A percentile compares a stretch with the other conserved stretches of the same genome.
These are phyloP conservation scores for Chaetogeoica ovagalla DNA, from an alignment of 2,888 invertebrate species.

Conservation along the genomic window DNA sequence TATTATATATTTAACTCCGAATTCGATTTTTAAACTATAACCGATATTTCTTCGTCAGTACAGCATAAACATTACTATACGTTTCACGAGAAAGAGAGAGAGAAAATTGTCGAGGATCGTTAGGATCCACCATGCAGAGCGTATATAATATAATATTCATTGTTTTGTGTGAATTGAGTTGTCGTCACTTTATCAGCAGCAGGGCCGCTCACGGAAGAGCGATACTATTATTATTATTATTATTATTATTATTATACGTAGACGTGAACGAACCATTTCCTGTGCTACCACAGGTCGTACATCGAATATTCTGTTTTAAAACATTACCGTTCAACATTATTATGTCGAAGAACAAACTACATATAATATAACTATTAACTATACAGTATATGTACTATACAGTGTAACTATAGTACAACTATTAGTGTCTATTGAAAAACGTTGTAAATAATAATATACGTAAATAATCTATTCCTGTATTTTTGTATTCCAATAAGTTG, in stretches of 20 bases:
- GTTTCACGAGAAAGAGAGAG: not conserved
- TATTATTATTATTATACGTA: not conserved
- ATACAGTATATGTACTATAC: too few relatives aligned
- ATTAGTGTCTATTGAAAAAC: too few relatives aligned
- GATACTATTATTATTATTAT: constrained; percentile 38
- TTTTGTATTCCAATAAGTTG: too few relatives aligned
- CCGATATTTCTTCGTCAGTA: too few relatives aligned
- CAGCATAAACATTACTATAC: not conserved
- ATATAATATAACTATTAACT: too few relatives aligned
- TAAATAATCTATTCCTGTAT: too few relatives aligned
- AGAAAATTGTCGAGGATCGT: constrained; percentile 1
- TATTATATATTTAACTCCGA: too few relatives aligned
- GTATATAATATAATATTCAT: constrained; percentile 11
- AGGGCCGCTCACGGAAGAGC: constrained; percentile 29
- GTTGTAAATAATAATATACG: too few relatives aligned
- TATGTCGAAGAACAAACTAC: constrained; percentile 16
- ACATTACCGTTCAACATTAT: constrained; percentile 22
- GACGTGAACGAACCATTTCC: constrained; percentile 50
- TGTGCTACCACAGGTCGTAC: constrained; percentile 38
- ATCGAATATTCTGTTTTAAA: constrained; percentile 29
- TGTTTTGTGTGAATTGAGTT: constrained; percentile 43
- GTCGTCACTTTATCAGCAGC: constrained; percentile 27
- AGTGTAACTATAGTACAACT: too few relatives aligned
- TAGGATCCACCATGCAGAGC: not conserved
- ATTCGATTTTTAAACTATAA: too few relatives aligned